Evolutionary conservation across 2,113 vertebrate genomes (phyloP), one percentile per base, ranked within the genome.

Genomic region (Microcebus ravelobensis): DNA sequence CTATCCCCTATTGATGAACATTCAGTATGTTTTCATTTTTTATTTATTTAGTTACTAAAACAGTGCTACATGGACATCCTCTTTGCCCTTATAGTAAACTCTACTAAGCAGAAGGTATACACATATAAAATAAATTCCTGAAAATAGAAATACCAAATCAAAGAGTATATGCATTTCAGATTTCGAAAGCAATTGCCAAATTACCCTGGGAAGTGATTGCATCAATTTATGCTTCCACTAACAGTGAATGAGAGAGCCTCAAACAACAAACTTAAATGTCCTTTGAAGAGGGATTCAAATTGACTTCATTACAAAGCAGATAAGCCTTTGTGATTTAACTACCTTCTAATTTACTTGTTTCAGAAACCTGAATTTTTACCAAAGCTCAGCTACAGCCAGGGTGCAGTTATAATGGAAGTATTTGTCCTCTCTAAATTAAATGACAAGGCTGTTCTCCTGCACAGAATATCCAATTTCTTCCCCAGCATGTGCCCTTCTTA

Each of bases 261-360:
- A 65, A 15, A 84, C 25, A 63, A 52, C 59, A 81, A 59, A 77
- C 77, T 76, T 73, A 85, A 96, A 45, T 65, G 59, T 48, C 23
- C 73, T 92, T 94, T 68, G 59, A 91, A 88, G 20, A 61, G 18
- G 83, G n/a, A 65, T 86, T 74, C 68, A 92, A 63, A 74, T 6
- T 85, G 65, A 91, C 55, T 88, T 95, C 45, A 34, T 73, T 77
- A 67, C n/a, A 85, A 89, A 93, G 68, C 50, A 91, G 20, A 59
- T 85, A 42, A 81, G 59, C 17, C 1, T 96, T 95, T 68, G 5
- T 77, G 79, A 85, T 79, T 2, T 31, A 92, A 70, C 84, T 87
- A 52, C 65, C 73, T 86, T 93, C 83, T 85, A 57, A 84, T 73
- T 87, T 55, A 77, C 76, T 91, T 85, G 52, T 92, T 95, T 92